Percentiles rank a stretch among this genome's conserved stretches.
Evolutionary conservation across 1,140 invertebrate species (phyloP).

Genomic region (Scaptomyza graminum): DNA sequence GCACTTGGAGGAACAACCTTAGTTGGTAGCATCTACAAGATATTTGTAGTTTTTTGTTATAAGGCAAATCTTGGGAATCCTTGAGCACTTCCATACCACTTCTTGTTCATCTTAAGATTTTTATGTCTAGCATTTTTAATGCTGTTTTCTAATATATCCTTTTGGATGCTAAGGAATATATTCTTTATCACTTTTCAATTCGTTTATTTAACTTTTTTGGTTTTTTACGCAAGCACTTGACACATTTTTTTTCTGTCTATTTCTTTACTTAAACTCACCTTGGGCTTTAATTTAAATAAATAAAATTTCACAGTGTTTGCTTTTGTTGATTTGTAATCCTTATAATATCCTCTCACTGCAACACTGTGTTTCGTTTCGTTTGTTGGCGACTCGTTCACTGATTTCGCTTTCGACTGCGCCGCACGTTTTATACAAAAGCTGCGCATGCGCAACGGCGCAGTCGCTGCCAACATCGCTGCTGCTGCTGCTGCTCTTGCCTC

Average conservation of each 20-base stretch:
- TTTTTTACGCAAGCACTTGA: background rate
- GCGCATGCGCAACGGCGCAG: slow-evolving; percentile 59
- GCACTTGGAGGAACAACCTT: too few relatives aligned
- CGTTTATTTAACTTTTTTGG: background rate
- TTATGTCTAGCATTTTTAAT: background rate
- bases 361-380: slow-evolving; percentile 35
- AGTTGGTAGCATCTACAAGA: too few relatives aligned
- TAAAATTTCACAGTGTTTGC: slow-evolving; percentile 51
- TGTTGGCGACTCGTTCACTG: slow-evolving; percentile 71
- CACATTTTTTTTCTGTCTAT: background rate
- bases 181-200: background rate
- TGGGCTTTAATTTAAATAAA: slow-evolving; percentile 38
- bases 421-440: slow-evolving; percentile 74
- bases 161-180: background rate
- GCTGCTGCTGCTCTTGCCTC: slow-evolving; percentile 10
- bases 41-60: too few relatives aligned
- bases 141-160: background rate
- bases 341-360: slow-evolving; percentile 69
- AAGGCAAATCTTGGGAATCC: too few relatives aligned
- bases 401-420: slow-evolving; percentile 73
- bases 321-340: slow-evolving; percentile 57
- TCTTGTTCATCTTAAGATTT: background rate
- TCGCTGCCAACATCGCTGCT: slow-evolving; percentile 18
- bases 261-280: slow-evolving; percentile 56
- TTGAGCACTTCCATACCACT: too few relatives aligned